These are phyloP conservation scores for Heliothis subflexa DNA, from an alignment of 1,140 invertebrate species.

Conservation along the genomic window DNA sequence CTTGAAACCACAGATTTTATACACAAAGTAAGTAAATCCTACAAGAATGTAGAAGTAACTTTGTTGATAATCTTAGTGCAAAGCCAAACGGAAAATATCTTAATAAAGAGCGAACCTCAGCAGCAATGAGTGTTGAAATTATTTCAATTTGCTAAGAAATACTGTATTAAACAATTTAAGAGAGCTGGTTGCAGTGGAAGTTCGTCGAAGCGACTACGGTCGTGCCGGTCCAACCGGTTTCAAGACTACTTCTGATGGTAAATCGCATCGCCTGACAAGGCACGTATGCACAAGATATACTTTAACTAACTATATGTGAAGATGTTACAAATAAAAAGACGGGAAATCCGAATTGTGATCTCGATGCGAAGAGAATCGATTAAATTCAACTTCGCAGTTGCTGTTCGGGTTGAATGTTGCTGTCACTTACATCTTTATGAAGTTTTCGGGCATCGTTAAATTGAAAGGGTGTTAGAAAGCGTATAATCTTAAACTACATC, in stretches of 20 bases:
- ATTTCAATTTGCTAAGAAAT: conserved; percentile 69
- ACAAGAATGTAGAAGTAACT: background rate
- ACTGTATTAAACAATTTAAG: conserved; percentile 77
- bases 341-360: conserved; percentile 41
- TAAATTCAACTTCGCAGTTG: background rate
- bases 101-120: conserved; percentile 35
- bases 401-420: background rate
- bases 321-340: conserved; percentile 51
- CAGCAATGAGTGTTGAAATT: conserved; percentile 35
- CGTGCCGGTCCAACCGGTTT: conserved; percentile 81
- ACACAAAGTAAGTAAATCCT: background rate
- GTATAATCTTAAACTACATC: background rate
- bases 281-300: conserved; percentile 58
- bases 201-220: conserved; percentile 68
- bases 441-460: background rate
- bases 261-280: conserved; percentile 72
- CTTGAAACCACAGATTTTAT: conserved; percentile 4
- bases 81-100: conserved; percentile 10
- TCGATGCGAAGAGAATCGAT: conserved; percentile 30
- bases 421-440: conserved; percentile 3
- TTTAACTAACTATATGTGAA: conserved; percentile 50
- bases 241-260: conserved; percentile 76
- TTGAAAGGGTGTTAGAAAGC: background rate
- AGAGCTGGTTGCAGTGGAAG: conserved; percentile 71
- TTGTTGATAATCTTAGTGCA: background rate